These are phyloP conservation scores for Idaea aversata DNA, from an alignment of 2,888 invertebrate genomes.

Conservation along the genomic window DNA sequence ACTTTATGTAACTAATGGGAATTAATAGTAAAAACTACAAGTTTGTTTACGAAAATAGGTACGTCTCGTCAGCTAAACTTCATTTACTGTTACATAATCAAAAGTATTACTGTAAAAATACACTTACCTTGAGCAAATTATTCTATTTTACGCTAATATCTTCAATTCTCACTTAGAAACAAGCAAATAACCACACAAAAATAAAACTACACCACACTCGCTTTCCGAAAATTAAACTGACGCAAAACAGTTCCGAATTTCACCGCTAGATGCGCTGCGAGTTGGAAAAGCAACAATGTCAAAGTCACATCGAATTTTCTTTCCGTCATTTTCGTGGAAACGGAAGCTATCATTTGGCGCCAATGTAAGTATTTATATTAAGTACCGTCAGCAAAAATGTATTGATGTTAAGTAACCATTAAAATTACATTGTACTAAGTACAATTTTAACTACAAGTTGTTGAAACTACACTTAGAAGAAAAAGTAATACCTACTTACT, in stretches of 20 bases:
- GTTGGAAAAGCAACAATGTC: slow-evolving; percentile 38
- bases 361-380: not conserved
- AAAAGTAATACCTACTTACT: no score
- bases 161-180: slow-evolving; percentile 11
- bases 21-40: slow-evolving; percentile 1
- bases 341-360: not conserved
- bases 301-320: slow-evolving; percentile 13
- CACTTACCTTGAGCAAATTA: slow-evolving; percentile 49
- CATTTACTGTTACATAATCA: slow-evolving; percentile 62
- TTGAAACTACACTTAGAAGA: no score
- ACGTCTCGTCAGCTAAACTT: slow-evolving; percentile 43
- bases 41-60: slow-evolving; percentile 24
- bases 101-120: slow-evolving; percentile 27
- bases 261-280: slow-evolving; percentile 41
- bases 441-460: no score
- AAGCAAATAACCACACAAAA: slow-evolving; percentile 30
- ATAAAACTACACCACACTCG: slow-evolving; percentile 34
- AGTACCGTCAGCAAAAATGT: not conserved
- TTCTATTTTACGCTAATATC: not conserved
- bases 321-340: slow-evolving; percentile 8
- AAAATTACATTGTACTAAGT: no score
- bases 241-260: slow-evolving; percentile 48
- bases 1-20: not conserved
- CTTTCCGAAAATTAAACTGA: slow-evolving; percentile 40
- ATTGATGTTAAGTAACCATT: no score